These are phyloP conservation scores for Drosophila paulistorum DNA, from an alignment of 1,140 invertebrate species.

Conservation along the genomic window DNA sequence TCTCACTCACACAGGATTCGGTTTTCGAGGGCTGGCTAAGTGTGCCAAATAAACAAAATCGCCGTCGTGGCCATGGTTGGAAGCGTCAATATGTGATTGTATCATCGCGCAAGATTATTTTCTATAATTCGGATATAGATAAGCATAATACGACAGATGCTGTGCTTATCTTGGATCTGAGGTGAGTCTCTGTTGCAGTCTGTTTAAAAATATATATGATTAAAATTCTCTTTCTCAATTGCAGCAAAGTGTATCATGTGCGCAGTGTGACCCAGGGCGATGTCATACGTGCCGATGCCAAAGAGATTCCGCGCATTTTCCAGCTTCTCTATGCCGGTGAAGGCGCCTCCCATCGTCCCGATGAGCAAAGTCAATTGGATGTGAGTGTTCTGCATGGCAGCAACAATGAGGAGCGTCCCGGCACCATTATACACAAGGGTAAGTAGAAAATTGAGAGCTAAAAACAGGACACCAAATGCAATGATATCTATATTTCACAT, in stretches of 20 bases:
- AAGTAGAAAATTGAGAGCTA: not conserved
- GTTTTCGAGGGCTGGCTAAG: constrained; percentile 98
- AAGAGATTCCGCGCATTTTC: constrained; percentile 99
- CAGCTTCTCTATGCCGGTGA: constrained; percentile 97
- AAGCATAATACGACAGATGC: constrained; percentile 96
- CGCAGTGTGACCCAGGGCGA: constrained; percentile 99
- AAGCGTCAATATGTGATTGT: constrained; percentile 98
- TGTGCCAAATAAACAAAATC: constrained; percentile 97
- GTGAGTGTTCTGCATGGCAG: constrained; percentile 83
- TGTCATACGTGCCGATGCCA: constrained; percentile 98
- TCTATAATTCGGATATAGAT: constrained; percentile 97
- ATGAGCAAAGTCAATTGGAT: constrained; percentile 85
- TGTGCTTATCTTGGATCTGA: constrained; percentile 96
- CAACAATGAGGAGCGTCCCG: constrained; percentile 88
- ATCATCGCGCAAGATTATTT: constrained; percentile 98
- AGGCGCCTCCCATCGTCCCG: constrained; percentile 94
- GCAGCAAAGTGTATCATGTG: constrained; percentile 98
- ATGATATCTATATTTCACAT: constrained; percentile 15
- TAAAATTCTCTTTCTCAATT: not conserved
- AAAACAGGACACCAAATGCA: not conserved
- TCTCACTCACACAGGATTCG: constrained; percentile 85
- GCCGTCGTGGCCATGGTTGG: constrained; percentile 96
- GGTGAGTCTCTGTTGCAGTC: constrained; percentile 84
- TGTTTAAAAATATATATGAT: too few relatives aligned
- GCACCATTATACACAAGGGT: constrained; percentile 91